Evolutionary conservation across 2,797 vertebrate species (phyloP).

Genomic region (Odontamblyopus lacepedii): DNA sequence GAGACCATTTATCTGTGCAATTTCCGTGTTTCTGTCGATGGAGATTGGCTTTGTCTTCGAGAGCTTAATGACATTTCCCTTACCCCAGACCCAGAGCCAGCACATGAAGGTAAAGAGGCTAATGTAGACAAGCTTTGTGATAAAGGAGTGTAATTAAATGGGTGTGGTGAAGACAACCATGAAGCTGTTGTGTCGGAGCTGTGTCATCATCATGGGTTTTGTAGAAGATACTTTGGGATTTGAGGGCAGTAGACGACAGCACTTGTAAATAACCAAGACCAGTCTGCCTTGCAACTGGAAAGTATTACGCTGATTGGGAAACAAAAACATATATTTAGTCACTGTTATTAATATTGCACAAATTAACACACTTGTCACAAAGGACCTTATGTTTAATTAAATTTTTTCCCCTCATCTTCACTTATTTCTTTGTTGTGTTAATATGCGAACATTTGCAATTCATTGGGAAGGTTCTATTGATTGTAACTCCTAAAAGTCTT

Average conservation of each 20-base stretch:
- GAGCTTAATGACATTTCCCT: slow-evolving; percentile 99
- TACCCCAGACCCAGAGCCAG: slow-evolving; percentile 98
- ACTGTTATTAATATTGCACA: background rate
- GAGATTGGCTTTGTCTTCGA: slow-evolving; percentile 97
- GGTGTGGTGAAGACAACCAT: slow-evolving; percentile 49
- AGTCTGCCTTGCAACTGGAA: slow-evolving; percentile 45
- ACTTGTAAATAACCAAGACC: slow-evolving; percentile 25
- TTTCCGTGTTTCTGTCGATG: slow-evolving; percentile 98
- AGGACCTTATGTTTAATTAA: too few relatives aligned
- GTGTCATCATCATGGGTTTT: slow-evolving; percentile 44
- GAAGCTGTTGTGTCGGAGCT: slow-evolving; percentile 21
- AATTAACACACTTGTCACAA: background rate
- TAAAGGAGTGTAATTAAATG: slow-evolving; percentile 23
- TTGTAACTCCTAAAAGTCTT: background rate
- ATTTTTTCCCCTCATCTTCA: background rate
- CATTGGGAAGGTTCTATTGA: background rate
- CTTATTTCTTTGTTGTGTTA: background rate
- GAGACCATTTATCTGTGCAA: slow-evolving; percentile 99
- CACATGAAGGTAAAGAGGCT: slow-evolving; percentile 91
- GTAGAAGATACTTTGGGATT: background rate
- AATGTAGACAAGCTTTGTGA: slow-evolving; percentile 12
- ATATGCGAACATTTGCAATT: background rate
- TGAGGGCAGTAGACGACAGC: slow-evolving; percentile 28
- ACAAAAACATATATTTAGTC: too few relatives aligned
- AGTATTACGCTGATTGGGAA: slow-evolving; percentile 19